Percentiles rank a stretch among this genome's conserved stretches.
Evolutionary conservation across 1,140 invertebrate genomes (phyloP).

Genomic region (Lutraria rhynchaena): DNA sequence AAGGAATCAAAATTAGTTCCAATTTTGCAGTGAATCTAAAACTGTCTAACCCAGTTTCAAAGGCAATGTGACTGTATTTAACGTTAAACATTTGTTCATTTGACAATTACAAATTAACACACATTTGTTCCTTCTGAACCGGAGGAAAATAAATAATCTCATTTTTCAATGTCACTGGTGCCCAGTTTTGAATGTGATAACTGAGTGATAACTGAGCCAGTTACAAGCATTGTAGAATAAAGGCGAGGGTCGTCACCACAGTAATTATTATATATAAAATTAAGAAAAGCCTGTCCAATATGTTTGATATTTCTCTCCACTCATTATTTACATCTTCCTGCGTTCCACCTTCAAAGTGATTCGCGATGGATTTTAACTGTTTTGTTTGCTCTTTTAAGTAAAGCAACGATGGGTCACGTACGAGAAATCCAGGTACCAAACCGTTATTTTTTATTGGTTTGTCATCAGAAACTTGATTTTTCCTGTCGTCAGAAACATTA

Average conservation of each 20-base stretch:
- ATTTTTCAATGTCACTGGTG: no score
- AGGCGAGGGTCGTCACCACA: conserved; percentile 30
- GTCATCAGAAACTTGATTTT: background rate
- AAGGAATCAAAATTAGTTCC: no score
- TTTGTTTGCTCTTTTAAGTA: background rate
- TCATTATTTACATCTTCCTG: conserved; percentile 24
- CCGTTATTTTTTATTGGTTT: background rate
- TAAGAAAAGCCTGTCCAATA: conserved; percentile 45
- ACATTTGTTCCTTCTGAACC: no score
- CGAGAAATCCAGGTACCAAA: background rate
- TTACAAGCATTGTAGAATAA: conserved; percentile 36
- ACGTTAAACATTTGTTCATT: no score
- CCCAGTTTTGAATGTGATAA: no score
- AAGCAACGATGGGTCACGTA: background rate
- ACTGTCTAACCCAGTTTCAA: no score
- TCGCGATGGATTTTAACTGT: background rate
- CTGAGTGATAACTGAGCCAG: no score
- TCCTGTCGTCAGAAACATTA: background rate
- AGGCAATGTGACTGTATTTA: no score
- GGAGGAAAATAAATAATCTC: no score
- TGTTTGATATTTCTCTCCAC: conserved; percentile 49
- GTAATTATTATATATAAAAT: conserved; percentile 31
- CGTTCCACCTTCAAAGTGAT: background rate
- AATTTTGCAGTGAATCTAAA: no score
- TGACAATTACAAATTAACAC: no score